Evolutionary conservation across 2,888 invertebrate genomes (phyloP), one percentile per base, ranked within the genome.

Genomic region (Ethmia dodecea): DNA sequence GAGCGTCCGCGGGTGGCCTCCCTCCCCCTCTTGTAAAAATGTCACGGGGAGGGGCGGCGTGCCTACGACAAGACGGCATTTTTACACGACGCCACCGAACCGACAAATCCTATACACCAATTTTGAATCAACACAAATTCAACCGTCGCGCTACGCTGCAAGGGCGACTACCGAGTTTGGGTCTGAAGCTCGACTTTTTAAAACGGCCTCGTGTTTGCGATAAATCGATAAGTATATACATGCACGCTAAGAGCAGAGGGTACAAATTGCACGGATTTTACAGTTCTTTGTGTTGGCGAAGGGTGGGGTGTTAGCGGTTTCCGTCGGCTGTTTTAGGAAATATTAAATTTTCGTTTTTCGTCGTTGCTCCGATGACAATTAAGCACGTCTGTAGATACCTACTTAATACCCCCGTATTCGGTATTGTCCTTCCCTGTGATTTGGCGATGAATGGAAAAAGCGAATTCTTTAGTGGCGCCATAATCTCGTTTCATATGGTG

Each of bases 161-260:
- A 46, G 46, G 42, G 37, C 35, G 38, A 60, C 37, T 51, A 46
- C 51, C 5, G 48, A 25, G 31, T 37, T 37, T 13, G 18, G 14
- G 11, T 6, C 3, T 25, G 18, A 20, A 38, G 40, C 55, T 62
- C 72, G 66, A 66, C 68, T 77, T 79, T 79, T 73, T 66, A 68
- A 78, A 76, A 70, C 68, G 59, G 52, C 58, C 52, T 60, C 54
- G 66, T 68, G 76, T 80, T 78, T 70, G 79, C 75, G 56, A 79
- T 81, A 78, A 80, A 84, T 84, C 84, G 76, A 86, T 86, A 83
- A 75, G 74, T 79, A 80, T 70, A 70, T 76, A 80, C 65, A 60
- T 64, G 59, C 51, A 57, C 60, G 59, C 57, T 55, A 63, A 64
- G 62, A 63, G 73, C 67, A 55, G 70, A 74, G 77, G 76, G 80